Evolutionary conservation across 2,888 invertebrate genomes (phyloP).

Genomic region (Dendrolimus houi): DNA sequence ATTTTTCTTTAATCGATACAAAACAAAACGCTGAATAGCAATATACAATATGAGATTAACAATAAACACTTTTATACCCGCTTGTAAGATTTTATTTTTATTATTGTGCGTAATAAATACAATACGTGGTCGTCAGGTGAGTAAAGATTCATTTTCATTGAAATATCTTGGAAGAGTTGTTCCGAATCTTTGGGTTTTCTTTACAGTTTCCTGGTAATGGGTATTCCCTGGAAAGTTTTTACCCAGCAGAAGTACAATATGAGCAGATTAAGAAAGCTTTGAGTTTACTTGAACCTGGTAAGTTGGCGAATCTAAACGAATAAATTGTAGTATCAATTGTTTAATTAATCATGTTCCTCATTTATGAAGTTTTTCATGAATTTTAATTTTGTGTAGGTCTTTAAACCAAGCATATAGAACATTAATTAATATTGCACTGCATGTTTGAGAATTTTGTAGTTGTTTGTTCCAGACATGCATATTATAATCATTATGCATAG

Average conservation of each 20-base stretch:
- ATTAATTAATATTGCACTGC: no score
- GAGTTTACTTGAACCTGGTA: not conserved
- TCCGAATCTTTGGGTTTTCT: not conserved
- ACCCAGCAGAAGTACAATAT: not conserved
- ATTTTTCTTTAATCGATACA: slow-evolving; percentile 16
- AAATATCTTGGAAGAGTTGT: not conserved
- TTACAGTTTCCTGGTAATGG: not conserved
- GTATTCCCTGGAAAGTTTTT: not conserved
- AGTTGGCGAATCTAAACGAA: not conserved
- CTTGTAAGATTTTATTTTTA: slow-evolving; percentile 23
- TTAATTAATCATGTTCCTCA: no score
- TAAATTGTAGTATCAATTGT: no score
- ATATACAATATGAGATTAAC: slow-evolving; percentile 28
- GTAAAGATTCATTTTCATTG: slow-evolving; percentile 9
- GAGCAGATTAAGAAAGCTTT: not conserved
- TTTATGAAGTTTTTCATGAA: no score
- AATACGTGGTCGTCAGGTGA: slow-evolving; percentile 40
- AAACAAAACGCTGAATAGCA: no score
- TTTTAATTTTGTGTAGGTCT: no score
- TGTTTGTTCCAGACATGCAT: no score
- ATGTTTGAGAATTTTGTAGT: no score
- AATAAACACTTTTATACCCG: slow-evolving; percentile 13
- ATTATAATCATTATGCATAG: no score
- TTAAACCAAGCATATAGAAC: no score
- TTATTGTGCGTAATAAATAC: slow-evolving; percentile 24